Evolutionary conservation across 1,140 invertebrate genomes (phyloP), one percentile per base, ranked within the genome.

Genomic region (Camponotus pennsylvanicus): DNA sequence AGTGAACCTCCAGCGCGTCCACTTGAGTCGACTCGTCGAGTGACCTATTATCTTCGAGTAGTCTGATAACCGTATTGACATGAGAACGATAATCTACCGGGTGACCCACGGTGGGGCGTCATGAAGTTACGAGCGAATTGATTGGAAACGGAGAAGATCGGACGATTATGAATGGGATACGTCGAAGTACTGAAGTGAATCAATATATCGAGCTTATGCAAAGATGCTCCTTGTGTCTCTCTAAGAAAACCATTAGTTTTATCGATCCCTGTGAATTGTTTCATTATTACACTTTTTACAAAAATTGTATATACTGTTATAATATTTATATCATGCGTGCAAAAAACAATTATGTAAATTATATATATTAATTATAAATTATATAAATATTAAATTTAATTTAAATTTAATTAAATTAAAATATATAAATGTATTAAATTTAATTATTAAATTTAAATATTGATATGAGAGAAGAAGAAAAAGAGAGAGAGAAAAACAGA

Each of bases 1-100:
- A 66, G 82, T 76, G 66, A 87, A 67, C 76, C 80, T 64, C 70
- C 90, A 84, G 85, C 70, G 73, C 70, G 85, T 34, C 87, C 85
- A 89, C 87, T 86, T 66, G 76, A 57, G 40, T 59, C 85, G 45
- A 15, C 85, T 77, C 71, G 42, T 66, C 87, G 75, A 70, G 59
- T 76, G 70, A 84, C 40, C 57, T 73, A 89, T 89, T 89, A 89
- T 89, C 88, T 88, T 89, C 79, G 78, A 86, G 57, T 59, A 86
- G 87, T 37, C 73, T 77, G 88, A 89, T 86, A 89, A 89, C 83
- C 78, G 83, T 88, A 89, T 89, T 88, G 87, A 82, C 76, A 89
- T 89, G 76, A 89, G 83, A 86, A 89, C 70, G 64, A 3, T 49
- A 49, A 86, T 85, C 82, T 89, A 89, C 75, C 82, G 88, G 88